Percentiles rank a stretch among this genome's conserved stretches.
Evolutionary conservation across 2,888 invertebrate species (phyloP).

Genomic region (Rhaphigaster nebulosa): DNA sequence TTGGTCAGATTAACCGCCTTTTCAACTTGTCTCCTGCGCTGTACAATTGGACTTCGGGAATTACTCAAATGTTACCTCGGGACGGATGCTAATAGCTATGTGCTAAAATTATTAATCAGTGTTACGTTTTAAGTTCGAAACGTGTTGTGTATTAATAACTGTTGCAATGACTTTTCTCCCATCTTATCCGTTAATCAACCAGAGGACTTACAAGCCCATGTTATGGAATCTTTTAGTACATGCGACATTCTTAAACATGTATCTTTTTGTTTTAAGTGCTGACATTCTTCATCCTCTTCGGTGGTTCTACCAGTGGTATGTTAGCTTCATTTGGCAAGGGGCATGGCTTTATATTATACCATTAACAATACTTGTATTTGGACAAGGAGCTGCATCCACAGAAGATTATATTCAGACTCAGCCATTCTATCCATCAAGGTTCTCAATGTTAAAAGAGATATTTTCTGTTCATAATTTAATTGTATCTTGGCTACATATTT

Average conservation of each 20-base stretch:
- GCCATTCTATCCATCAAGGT: slow-evolving; percentile 77
- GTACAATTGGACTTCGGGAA: no score
- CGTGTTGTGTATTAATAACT: background rate
- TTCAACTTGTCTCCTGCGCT: background rate
- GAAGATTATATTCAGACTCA: slow-evolving; percentile 77
- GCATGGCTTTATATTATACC: slow-evolving; percentile 78
- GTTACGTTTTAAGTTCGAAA: background rate
- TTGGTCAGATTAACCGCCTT: slow-evolving; percentile 26
- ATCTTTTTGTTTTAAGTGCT: slow-evolving; percentile 72
- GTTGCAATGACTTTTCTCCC: background rate
- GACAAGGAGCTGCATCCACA: slow-evolving; percentile 81
- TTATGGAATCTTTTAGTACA: slow-evolving; percentile 72
- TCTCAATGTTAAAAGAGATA: slow-evolving; percentile 76
- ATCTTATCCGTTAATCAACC: slow-evolving; percentile 19
- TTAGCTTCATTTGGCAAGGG: slow-evolving; percentile 74
- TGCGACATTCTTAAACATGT: slow-evolving; percentile 67
- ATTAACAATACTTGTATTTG: slow-evolving; percentile 75
- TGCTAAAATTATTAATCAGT: background rate
- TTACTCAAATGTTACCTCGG: background rate
- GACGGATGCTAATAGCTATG: background rate
- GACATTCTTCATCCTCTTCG: slow-evolving; percentile 75
- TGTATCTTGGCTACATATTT: slow-evolving; percentile 73
- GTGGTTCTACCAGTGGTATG: slow-evolving; percentile 76
- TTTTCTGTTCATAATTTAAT: slow-evolving; percentile 75
- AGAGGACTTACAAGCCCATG: slow-evolving; percentile 69